Evolutionary conservation across 1,140 invertebrate genomes (phyloP).

Genomic region (Psix sp.): DNA sequence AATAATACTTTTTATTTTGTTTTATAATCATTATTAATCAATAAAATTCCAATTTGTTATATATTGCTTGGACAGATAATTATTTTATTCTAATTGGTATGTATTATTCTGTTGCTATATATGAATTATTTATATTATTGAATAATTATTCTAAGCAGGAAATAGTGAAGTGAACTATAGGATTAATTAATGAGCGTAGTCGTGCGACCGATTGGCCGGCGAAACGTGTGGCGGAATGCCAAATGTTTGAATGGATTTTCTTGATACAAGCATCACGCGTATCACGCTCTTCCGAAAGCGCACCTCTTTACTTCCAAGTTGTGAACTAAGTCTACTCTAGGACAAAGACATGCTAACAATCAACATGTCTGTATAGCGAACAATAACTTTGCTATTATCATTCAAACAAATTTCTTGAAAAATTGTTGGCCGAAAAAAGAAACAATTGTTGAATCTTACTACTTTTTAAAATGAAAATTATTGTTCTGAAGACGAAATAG

Average conservation of each 20-base stretch:
- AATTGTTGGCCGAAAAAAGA: conserved; percentile 1
- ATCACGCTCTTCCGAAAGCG: conserved; percentile 46
- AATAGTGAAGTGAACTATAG: conserved; percentile 25
- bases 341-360: conserved; percentile 43
- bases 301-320: conserved; percentile 44
- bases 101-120: no score
- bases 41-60: no score
- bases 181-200: conserved; percentile 54
- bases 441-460: no score
- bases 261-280: conserved; percentile 32
- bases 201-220: conserved; percentile 52
- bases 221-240: conserved; percentile 66
- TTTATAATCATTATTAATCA: no score
- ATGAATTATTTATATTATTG: no score
- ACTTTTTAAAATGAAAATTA: no score
- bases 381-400: conserved; percentile 10
- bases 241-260: conserved; percentile 64
- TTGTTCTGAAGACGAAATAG: no score
- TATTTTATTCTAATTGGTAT: no score
- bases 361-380: conserved; percentile 31
- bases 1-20: no score
- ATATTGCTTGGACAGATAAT: no score
- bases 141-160: no score
- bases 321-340: conserved; percentile 28
- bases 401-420: conserved; percentile 7